phyloP scores from a whole-genome alignment of 2,888 invertebrate genomes.

The Rhagonycha lutea region DNA sequence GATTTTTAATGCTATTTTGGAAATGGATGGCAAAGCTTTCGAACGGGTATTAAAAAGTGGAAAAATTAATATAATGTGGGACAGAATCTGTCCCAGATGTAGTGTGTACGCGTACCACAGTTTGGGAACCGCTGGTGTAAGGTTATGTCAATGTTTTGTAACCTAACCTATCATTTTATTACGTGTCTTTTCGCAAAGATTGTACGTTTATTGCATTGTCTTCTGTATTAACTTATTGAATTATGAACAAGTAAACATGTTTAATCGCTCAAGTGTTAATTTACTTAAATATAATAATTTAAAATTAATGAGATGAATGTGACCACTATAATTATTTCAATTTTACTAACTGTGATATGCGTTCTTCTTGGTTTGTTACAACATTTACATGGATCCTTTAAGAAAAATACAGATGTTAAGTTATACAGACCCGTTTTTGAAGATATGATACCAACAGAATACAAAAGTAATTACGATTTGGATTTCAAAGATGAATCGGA shows the following conservation, averaged over 20 bases:
- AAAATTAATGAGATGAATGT: conserved; percentile 31
- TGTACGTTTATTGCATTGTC: not conserved
- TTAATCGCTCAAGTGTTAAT: not conserved
- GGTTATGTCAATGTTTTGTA: no score
- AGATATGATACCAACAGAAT: conserved; percentile 50
- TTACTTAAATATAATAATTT: conserved; percentile 1
- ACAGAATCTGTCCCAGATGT: no score
- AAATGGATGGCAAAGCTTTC: no score
- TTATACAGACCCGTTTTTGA: conserved; percentile 49
- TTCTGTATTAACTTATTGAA: no score
- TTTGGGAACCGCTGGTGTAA: no score
- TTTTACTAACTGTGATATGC: conserved; percentile 52
- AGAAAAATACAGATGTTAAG: conserved; percentile 40
- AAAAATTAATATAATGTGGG: no score
- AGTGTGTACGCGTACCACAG: no score
- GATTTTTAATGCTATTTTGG: no score
- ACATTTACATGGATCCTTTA: conserved; percentile 47
- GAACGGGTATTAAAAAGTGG: no score
- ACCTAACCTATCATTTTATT: not conserved
- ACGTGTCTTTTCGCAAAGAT: not conserved
- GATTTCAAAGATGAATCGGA: conserved; percentile 29
- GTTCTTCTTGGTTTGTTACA: conserved; percentile 50
- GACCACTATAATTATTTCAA: conserved; percentile 42
- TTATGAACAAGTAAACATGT: not conserved
- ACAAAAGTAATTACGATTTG: conserved; percentile 34